Conservation (phyloP, 1,140 invertebrate genomes). For the Philopotamus ludificatus region DNA sequence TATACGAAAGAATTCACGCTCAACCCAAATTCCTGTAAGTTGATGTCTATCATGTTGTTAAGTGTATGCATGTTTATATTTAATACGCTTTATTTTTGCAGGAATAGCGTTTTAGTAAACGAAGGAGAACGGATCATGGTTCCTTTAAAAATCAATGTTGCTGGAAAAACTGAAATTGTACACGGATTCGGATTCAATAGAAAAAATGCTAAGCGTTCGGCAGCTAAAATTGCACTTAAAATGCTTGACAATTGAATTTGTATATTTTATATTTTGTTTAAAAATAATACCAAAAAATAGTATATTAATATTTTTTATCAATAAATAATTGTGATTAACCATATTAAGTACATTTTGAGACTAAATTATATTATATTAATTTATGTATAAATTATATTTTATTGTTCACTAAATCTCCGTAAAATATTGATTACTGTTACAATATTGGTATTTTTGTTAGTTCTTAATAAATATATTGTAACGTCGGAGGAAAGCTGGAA, state of each 20-base stretch:
- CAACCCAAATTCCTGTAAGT: constrained; percentile 61
- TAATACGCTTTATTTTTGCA: not conserved
- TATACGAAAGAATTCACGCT: constrained; percentile 71
- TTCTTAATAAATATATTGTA: too few relatives aligned
- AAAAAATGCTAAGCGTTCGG: constrained; percentile 68
- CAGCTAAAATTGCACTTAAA: constrained; percentile 72
- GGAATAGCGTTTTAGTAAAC: not conserved
- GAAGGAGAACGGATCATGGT: constrained; percentile 56
- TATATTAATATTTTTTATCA: too few relatives aligned
- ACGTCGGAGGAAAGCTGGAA: too few relatives aligned
- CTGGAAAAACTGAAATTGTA: constrained; percentile 58
- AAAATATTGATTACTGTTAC: too few relatives aligned
- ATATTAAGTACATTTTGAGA: too few relatives aligned
- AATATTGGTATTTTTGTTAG: too few relatives aligned
- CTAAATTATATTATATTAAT: too few relatives aligned
- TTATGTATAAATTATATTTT: too few relatives aligned
- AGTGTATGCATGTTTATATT: not conserved
- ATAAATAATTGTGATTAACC: too few relatives aligned
- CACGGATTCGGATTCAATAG: constrained; percentile 70
- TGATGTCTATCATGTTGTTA: not conserved
- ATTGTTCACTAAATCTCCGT: too few relatives aligned
- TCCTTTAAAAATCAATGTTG: constrained; percentile 60
- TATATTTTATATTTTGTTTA: too few relatives aligned
- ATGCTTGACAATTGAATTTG: constrained; percentile 41
- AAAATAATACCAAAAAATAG: too few relatives aligned